A percentile compares a stretch with the other conserved stretches of the same genome.
phyloP scores from a whole-genome alignment of 2,888 invertebrate species.

The Penaeus monodon region DNA sequence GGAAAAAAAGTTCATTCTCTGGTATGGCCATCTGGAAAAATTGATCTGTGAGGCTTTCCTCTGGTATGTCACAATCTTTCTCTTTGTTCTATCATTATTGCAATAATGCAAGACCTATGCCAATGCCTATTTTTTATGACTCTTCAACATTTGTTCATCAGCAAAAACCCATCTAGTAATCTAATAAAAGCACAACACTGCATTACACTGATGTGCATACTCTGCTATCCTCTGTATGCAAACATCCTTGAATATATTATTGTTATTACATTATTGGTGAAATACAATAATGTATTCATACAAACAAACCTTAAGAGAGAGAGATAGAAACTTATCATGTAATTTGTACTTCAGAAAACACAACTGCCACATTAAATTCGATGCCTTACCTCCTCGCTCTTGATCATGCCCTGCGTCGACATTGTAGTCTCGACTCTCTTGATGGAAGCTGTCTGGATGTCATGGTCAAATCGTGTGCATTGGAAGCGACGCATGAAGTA shows the following conservation, averaged over 20 bases:
- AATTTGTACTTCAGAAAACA: not conserved
- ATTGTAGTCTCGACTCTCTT: constrained; percentile 92
- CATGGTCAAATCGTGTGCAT: constrained; percentile 86
- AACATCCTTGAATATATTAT: constrained; percentile 11
- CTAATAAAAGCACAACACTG: too few relatives aligned
- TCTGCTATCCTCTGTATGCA: constrained; percentile 21
- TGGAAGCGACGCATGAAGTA: constrained; percentile 89
- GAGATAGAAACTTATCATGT: too few relatives aligned
- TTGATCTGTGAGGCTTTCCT: too few relatives aligned
- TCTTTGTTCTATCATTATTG: too few relatives aligned
- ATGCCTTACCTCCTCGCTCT: constrained; percentile 79
- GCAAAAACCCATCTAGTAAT: too few relatives aligned
- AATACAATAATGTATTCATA: constrained; percentile 5
- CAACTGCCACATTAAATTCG: not conserved
- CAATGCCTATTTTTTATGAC: too few relatives aligned
- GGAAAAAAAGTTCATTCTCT: too few relatives aligned
- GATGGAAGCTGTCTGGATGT: constrained; percentile 92
- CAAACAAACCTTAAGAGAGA: not conserved
- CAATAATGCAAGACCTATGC: too few relatives aligned
- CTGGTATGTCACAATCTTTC: too few relatives aligned
- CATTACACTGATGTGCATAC: constrained; percentile 7
- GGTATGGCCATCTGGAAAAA: too few relatives aligned
- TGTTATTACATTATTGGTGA: not conserved
- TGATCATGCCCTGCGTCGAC: constrained; percentile 95
- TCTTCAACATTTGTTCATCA: too few relatives aligned